These are phyloP conservation scores for Desmophyllum pertusum DNA, from an alignment of 92 coral and sea anemone species.

Conservation along the genomic window DNA sequence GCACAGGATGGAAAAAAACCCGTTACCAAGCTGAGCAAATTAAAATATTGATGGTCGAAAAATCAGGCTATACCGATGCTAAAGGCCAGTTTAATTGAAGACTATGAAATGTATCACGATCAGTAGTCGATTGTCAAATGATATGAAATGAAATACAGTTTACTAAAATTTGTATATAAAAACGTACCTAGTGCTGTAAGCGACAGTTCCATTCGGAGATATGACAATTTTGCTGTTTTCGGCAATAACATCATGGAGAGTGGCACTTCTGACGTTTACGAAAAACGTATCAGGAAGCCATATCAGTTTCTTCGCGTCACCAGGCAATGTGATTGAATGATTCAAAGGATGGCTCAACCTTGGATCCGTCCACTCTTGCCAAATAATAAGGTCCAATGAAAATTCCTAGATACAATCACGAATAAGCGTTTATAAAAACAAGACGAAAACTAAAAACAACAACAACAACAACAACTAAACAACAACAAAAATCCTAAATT, in stretches of 20 bases:
- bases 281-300: constrained; percentile 96
- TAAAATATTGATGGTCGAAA: too few species aligned
- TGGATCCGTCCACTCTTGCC: constrained; percentile 83
- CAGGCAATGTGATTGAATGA: constrained; percentile 54
- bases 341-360: constrained; percentile 65
- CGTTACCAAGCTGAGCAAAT: too few species aligned
- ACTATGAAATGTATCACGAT: too few species aligned
- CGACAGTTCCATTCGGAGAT: constrained; percentile 49
- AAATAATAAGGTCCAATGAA: constrained; percentile 71
- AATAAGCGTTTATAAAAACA: neutral
- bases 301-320: constrained; percentile 51
- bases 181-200: constrained; percentile 70
- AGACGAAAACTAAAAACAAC: too few species aligned
- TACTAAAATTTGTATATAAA: neutral
- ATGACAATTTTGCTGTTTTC: constrained; percentile 61
- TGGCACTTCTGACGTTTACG: constrained; percentile 75
- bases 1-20: too few species aligned
- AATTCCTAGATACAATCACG: constrained; percentile 61
- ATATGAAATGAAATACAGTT: too few species aligned
- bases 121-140: too few species aligned
- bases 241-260: constrained; percentile 67
- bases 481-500: too few species aligned
- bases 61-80: too few species aligned
- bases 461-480: too few species aligned
- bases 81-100: too few species aligned